These are phyloP conservation scores for Grammomys surdaster DNA, from an alignment of 2,113 vertebrate genomes.

Conservation along the genomic window DNA sequence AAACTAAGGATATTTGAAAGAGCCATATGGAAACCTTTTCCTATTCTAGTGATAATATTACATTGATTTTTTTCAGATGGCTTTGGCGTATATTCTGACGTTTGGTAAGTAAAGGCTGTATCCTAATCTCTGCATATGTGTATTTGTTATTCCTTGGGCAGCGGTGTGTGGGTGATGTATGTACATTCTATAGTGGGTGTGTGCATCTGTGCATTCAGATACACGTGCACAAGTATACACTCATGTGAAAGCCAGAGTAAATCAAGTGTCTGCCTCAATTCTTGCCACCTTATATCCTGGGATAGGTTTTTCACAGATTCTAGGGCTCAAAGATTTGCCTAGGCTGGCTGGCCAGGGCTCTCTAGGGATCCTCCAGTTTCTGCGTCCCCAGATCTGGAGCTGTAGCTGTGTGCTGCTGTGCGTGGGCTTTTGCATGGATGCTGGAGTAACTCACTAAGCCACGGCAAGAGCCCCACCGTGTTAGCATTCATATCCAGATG, in stretches of 20 bases:
- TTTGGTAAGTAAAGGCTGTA: neutral
- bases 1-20: neutral
- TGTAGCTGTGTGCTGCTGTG: neutral
- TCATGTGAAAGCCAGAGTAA: neutral
- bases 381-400: neutral
- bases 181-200: too few species aligned
- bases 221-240: too few species aligned
- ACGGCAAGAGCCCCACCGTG: too few species aligned
- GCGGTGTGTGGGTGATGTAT: neutral
- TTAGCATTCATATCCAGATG: conserved; percentile 15
- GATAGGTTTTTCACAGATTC: neutral
- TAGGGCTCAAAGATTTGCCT: neutral
- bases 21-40: neutral
- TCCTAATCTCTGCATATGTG: neutral
- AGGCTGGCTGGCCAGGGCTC: neutral
- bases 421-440: neutral
- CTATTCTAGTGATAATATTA: neutral
- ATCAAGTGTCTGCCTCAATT: neutral
- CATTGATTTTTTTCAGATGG: conserved; percentile 11
- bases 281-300: neutral
- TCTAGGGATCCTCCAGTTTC: neutral
- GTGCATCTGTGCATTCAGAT: neutral
- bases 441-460: neutral
- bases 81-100: conserved; percentile 46
- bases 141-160: neutral